phyloP scores from a whole-genome alignment of 2,888 invertebrate genomes.

The Quadriops clusia region DNA sequence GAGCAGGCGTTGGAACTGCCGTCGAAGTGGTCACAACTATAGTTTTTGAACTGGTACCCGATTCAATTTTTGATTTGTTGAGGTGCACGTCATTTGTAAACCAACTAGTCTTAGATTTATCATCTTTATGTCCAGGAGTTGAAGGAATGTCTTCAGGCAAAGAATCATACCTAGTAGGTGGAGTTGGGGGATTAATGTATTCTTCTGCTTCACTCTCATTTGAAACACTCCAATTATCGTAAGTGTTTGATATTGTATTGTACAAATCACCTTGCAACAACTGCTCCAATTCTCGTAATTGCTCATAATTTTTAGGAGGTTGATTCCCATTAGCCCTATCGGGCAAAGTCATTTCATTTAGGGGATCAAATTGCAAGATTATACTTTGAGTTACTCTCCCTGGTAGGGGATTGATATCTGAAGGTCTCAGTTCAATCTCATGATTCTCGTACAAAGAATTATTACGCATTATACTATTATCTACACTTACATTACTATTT shows the following conservation, averaged over 20 bases:
- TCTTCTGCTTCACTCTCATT: slow-evolving; percentile 39
- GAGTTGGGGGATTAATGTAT: slow-evolving; percentile 17
- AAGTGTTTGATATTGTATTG: slow-evolving; percentile 39
- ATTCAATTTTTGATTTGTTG: slow-evolving; percentile 4
- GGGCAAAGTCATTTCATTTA: slow-evolving; percentile 25
- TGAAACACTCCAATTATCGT: slow-evolving; percentile 38
- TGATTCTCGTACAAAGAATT: slow-evolving; percentile 41
- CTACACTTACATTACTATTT: slow-evolving; percentile 1
- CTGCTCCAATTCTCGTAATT: slow-evolving; percentile 51
- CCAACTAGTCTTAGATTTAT: slow-evolving; percentile 27
- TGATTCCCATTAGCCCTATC: slow-evolving; percentile 26
- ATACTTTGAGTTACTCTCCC: slow-evolving; percentile 49
- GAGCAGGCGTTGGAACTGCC: slow-evolving; percentile 15
- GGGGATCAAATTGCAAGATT: slow-evolving; percentile 64
- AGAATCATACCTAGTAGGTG: slow-evolving; percentile 51
- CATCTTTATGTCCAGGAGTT: slow-evolving; percentile 8
- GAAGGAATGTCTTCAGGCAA: slow-evolving; percentile 35
- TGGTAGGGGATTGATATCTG: no score
- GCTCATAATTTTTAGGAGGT: no score
- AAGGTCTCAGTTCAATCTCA: slow-evolving; percentile 26
- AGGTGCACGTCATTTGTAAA: slow-evolving; percentile 16
- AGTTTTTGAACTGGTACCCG: slow-evolving; percentile 10
- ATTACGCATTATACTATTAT: slow-evolving; percentile 1
- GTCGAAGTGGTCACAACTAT: slow-evolving; percentile 15
- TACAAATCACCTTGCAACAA: slow-evolving; percentile 58